Evolutionary conservation across 2,113 vertebrate genomes (phyloP).

Genomic region (Micronycteris hirsuta): DNA sequence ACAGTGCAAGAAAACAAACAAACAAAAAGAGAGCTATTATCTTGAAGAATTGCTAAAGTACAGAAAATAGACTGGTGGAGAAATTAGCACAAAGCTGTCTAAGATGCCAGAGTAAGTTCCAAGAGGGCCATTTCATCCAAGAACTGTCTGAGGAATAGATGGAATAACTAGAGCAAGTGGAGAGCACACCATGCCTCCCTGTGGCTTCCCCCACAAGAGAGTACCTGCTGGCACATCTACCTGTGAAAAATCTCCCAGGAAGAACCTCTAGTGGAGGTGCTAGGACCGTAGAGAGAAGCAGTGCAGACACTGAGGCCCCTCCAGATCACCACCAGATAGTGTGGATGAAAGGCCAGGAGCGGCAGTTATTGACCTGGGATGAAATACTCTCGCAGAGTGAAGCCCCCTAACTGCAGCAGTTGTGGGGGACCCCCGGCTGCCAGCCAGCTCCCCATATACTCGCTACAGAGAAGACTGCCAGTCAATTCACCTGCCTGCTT

Average conservation of each 20-base stretch:
- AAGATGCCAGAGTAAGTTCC: neutral
- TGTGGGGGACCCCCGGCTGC: neutral
- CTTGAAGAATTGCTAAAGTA: neutral
- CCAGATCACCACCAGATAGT: neutral
- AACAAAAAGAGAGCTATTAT: neutral
- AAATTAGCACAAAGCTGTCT: neutral
- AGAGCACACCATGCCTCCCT: neutral
- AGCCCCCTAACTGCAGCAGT: neutral
- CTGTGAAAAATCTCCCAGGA: neutral
- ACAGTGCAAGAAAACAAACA: neutral
- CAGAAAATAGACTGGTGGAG: neutral
- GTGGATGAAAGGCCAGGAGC: neutral
- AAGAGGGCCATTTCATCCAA: neutral
- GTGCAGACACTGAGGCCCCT: neutral
- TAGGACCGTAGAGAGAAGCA: neutral
- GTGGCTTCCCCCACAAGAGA: neutral
- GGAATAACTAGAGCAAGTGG: no score
- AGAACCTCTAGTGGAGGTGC: neutral
- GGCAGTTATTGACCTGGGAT: neutral
- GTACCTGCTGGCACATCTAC: neutral
- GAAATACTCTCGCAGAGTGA: neutral
- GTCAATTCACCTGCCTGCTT: neutral
- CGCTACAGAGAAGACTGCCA: neutral
- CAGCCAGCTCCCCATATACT: neutral
- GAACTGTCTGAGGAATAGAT: no score